Evolutionary conservation across 2,797 vertebrate genomes (phyloP).

Genomic region (Manis javanica): DNA sequence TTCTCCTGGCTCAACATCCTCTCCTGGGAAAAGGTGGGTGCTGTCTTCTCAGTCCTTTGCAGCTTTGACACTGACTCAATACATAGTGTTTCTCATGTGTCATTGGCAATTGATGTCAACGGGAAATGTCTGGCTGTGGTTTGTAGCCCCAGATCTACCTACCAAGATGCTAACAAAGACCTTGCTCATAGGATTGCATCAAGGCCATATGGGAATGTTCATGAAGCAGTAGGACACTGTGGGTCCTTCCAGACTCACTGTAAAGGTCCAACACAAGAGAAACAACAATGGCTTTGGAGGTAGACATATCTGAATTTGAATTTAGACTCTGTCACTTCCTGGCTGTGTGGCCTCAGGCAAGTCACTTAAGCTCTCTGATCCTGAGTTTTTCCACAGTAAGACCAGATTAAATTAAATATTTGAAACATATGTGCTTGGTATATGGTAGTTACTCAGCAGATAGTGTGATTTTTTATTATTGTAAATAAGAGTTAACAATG

Average conservation of each 20-base stretch:
- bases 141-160: background rate
- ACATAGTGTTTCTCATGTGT: slow-evolving; percentile 31
- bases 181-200: background rate
- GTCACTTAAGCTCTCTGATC: slow-evolving; percentile 31
- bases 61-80: slow-evolving; percentile 32
- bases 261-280: background rate
- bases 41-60: background rate
- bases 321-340: background rate
- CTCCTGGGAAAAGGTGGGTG: background rate
- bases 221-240: background rate
- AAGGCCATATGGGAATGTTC: background rate
- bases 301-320: background rate
- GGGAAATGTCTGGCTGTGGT: slow-evolving; percentile 68
- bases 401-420: background rate
- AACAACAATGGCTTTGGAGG: background rate
- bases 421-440: background rate
- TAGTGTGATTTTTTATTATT: background rate
- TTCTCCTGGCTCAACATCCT: background rate
- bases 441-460: background rate
- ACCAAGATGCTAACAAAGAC: background rate
- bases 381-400: background rate
- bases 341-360: slow-evolving; percentile 21
- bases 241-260: background rate
- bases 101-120: slow-evolving; percentile 62
- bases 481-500: slow-evolving; percentile 19